These are phyloP conservation scores for Chironomus striatipennis DNA, from an alignment of 1,140 invertebrate genomes.

Conservation along the genomic window DNA sequence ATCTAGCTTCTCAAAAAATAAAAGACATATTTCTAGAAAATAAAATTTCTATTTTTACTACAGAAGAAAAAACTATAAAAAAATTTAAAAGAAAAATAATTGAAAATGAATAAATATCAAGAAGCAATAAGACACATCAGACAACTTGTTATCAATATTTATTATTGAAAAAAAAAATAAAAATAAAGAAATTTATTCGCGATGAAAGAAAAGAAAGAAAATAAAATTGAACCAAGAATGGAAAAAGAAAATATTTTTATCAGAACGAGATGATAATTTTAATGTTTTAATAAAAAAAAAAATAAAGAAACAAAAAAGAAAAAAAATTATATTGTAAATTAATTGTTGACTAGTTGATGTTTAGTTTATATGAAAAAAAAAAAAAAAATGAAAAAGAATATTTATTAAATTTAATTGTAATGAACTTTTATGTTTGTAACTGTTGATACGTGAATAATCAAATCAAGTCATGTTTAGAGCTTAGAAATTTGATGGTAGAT, in stretches of 20 bases:
- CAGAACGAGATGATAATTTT: neutral
- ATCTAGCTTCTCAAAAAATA: too few relatives aligned
- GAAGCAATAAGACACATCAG: too few relatives aligned
- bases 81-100: too few relatives aligned
- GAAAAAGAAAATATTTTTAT: neutral
- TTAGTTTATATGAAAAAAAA: neutral
- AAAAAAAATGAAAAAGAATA: neutral
- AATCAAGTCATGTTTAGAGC: neutral
- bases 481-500: too few relatives aligned
- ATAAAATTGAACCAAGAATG: neutral
- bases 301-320: slow-evolving; percentile 4
- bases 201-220: neutral
- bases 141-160: neutral
- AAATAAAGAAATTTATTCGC: neutral
- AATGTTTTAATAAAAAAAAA: neutral
- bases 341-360: slow-evolving; percentile 7
- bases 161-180: neutral
- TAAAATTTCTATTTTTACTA: too few relatives aligned
- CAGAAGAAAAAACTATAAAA: too few relatives aligned
- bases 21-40: too few relatives aligned
- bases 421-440: neutral
- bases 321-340: neutral
- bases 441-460: neutral
- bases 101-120: too few relatives aligned
- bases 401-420: neutral